Evolutionary conservation across 2,797 vertebrate species (phyloP).

Genomic region (Miichthys miiuy): DNA sequence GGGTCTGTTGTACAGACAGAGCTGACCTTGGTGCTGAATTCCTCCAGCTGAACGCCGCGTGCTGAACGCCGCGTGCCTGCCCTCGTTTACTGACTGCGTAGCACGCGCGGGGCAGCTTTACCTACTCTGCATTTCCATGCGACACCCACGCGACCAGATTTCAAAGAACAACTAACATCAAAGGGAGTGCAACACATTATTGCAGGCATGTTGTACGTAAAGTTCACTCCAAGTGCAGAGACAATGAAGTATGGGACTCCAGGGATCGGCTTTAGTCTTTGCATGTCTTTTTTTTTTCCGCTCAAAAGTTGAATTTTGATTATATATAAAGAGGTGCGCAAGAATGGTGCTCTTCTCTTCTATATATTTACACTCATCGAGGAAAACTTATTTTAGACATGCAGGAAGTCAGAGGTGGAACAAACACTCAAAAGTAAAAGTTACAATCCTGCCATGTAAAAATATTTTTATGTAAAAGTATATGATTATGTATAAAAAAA

Average conservation of each 20-base stretch:
- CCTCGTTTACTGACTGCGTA: neutral
- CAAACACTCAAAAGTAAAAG: neutral
- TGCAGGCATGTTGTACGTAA: neutral
- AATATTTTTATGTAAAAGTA: neutral
- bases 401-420: neutral
- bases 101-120: neutral
- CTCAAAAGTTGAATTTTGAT: neutral
- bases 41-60: neutral
- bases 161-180: neutral
- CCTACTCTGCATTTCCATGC: neutral
- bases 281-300: too few relatives aligned
- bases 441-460: neutral
- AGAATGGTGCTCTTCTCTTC: neutral
- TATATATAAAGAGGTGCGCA: neutral
- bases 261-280: neutral
- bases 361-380: too few relatives aligned
- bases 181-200: neutral
- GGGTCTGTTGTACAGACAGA: neutral
- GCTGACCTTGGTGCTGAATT: conserved; percentile 77
- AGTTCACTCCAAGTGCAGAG: conserved; percentile 36
- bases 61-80: conserved; percentile 4
- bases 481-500: too few relatives aligned
- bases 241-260: neutral
- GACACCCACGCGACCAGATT: conserved; percentile 46
- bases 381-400: neutral